These are phyloP conservation scores for Dolichoris vasculosae DNA, from an alignment of 1,140 invertebrate genomes.

Conservation along the genomic window DNA sequence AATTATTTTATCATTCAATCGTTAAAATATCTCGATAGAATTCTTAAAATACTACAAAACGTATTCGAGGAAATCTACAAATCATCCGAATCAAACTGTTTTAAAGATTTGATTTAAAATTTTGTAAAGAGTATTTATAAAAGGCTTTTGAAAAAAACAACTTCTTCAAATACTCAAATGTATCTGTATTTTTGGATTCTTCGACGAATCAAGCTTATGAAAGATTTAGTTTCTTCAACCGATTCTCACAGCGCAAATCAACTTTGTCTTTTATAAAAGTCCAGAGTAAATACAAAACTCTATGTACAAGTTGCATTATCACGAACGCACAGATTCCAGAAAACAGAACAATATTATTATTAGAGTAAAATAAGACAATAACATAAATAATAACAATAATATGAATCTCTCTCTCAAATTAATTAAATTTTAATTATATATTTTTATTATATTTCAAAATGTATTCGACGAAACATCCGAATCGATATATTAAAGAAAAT, in stretches of 20 bases:
- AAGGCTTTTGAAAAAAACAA: neutral
- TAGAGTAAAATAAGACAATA: neutral
- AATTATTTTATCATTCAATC: no score
- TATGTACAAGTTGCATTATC: neutral
- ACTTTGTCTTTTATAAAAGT: neutral
- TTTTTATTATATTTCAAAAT: no score
- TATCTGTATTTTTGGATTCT: neutral
- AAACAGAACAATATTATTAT: neutral
- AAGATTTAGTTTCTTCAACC: neutral
- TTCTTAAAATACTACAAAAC: no score
- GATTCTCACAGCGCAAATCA: neutral
- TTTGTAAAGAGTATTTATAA: neutral
- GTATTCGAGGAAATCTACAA: neutral
- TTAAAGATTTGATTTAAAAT: neutral
- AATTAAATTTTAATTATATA: no score
- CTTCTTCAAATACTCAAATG: neutral
- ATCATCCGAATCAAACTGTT: neutral
- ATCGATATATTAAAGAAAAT: no score
- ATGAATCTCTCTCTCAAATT: no score
- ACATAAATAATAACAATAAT: neutral
- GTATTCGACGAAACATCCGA: no score
- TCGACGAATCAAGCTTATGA: neutral
- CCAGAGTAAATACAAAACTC: neutral
- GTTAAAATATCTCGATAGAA: no score
- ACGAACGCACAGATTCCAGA: neutral